A percentile compares a stretch with the other conserved stretches of the same genome.
Conservation (phyloP, 2,888 invertebrate genomes). For the Nephrotoma flavescens region DNA sequence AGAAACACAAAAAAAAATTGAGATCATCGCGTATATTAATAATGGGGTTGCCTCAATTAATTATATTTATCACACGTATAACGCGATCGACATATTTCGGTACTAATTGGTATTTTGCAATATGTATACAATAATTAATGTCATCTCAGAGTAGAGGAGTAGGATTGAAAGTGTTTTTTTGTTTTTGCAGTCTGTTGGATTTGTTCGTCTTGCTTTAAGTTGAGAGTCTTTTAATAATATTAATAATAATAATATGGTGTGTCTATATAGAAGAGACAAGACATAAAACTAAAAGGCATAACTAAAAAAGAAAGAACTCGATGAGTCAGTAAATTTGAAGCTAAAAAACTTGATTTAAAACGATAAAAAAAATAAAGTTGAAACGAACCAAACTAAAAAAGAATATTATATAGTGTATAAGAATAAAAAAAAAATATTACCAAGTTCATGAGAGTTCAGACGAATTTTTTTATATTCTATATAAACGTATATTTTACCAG, state of each 20-base stretch:
- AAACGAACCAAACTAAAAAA: constrained; percentile 3
- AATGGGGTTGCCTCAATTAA: neutral
- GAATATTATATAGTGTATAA: neutral
- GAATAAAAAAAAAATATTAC: neutral
- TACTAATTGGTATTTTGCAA: neutral
- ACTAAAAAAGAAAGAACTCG: constrained; percentile 1
- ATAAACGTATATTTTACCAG: neutral
- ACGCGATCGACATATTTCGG: neutral
- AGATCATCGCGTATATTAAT: neutral
- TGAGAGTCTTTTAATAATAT: neutral
- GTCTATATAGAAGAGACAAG: neutral
- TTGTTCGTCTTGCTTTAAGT: neutral
- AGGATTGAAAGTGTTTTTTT: neutral
- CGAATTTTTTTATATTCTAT: neutral
- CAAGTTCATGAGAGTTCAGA: constrained; percentile 4
- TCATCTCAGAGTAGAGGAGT: neutral
- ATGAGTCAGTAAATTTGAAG: constrained; percentile 4
- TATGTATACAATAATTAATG: neutral
- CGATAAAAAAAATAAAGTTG: constrained; percentile 3
- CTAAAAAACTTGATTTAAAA: constrained; percentile 3
- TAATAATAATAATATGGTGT: neutral
- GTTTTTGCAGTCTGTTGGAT: neutral
- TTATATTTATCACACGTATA: neutral
- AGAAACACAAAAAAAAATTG: neutral
- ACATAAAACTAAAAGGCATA: neutral